Conservation (phyloP, 2,888 invertebrate species). For the Azorinus chamasolen region DNA sequence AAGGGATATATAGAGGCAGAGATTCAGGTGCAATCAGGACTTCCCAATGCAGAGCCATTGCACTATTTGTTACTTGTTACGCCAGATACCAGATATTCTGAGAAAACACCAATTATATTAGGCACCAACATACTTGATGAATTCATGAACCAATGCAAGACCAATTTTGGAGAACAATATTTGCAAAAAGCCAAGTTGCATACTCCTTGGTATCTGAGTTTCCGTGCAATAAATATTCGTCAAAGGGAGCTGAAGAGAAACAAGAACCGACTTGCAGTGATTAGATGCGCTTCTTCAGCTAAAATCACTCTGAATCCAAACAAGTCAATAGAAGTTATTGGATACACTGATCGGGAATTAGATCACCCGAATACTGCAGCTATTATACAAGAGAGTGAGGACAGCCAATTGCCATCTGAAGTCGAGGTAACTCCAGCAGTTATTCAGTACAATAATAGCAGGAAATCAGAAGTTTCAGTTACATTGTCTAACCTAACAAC, state of each 20-base stretch:
- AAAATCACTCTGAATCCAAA: neutral
- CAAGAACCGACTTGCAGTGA: constrained; percentile 17
- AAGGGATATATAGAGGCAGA: constrained; percentile 36
- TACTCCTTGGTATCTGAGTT: constrained; percentile 47
- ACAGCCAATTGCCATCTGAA: neutral
- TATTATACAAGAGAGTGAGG: constrained; percentile 23
- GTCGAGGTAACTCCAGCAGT: constrained; percentile 29
- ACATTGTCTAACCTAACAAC: too few relatives aligned
- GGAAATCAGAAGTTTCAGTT: too few relatives aligned
- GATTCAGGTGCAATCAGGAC: constrained; percentile 10
- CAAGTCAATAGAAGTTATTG: constrained; percentile 10
- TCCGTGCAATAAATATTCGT: constrained; percentile 7
- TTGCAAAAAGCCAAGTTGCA: constrained; percentile 34
- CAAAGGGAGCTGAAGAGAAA: constrained; percentile 23
- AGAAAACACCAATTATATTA: constrained; percentile 36
- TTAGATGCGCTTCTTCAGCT: constrained; percentile 8
- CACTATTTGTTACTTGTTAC: constrained; percentile 26
- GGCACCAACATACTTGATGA: constrained; percentile 51
- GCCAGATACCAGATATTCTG: constrained; percentile 43
- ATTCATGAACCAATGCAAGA: constrained; percentile 22
- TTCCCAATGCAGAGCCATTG: constrained; percentile 4
- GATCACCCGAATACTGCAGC: constrained; percentile 3
- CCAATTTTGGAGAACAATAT: constrained; percentile 39
- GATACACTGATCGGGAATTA: constrained; percentile 12
- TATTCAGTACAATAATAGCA: constrained; percentile 4